A percentile compares a stretch with the other conserved stretches of the same genome.
Evolutionary conservation across 2,888 invertebrate genomes (phyloP).

Genomic region (Patella ulyssiponensis): DNA sequence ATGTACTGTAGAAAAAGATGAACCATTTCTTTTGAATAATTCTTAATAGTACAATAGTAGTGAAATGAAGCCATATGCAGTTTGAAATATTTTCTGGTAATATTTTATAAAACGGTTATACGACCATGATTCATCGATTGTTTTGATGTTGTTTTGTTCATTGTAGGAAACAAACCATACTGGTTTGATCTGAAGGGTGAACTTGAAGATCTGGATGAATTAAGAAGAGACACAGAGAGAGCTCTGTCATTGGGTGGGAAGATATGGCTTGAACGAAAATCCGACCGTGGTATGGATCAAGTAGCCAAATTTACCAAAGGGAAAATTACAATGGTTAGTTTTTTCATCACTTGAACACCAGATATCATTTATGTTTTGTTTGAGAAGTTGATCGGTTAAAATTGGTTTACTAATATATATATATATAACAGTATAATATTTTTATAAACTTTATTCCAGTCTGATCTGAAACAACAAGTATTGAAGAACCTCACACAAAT

Average conservation of each 20-base stretch:
- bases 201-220: constrained; percentile 33
- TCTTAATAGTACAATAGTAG: too few species aligned
- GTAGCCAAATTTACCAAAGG: constrained; percentile 43
- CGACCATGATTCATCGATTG: not conserved
- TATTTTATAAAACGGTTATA: not conserved
- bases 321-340: constrained; percentile 38
- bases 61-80: too few species aligned
- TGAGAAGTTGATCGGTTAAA: too few species aligned
- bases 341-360: not conserved
- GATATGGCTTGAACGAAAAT: constrained; percentile 16
- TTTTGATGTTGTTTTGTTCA: not conserved
- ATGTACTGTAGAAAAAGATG: too few species aligned
- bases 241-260: constrained; percentile 42
- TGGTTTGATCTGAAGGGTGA: constrained; percentile 52
- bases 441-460: constrained; percentile 28
- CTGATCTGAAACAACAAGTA: constrained; percentile 33
- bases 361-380: too few species aligned
- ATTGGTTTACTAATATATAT: too few species aligned
- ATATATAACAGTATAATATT: too few species aligned
- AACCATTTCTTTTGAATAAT: too few species aligned
- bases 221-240: constrained; percentile 35
- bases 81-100: too few species aligned
- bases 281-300: constrained; percentile 36
- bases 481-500: constrained; percentile 34
- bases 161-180: constrained; percentile 48